These are phyloP conservation scores for Timandra comae DNA, from an alignment of 2,888 invertebrate genomes.

Conservation along the genomic window DNA sequence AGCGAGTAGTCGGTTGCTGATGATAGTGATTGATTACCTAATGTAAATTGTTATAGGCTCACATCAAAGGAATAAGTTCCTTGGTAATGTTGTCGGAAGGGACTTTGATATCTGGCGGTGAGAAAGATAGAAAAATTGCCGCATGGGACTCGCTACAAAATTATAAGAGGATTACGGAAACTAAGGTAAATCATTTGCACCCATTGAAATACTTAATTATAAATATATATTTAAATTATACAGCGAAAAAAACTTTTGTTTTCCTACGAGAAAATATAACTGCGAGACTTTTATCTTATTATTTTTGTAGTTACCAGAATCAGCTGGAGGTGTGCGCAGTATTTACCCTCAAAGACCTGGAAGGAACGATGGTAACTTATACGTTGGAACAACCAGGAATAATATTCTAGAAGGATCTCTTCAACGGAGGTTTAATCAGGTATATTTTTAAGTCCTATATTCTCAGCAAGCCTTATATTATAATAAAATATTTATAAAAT, in stretches of 20 bases:
- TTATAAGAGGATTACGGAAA: slow-evolving; percentile 92
- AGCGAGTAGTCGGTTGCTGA: too few species aligned
- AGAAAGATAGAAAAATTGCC: slow-evolving; percentile 91
- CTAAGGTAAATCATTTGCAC: slow-evolving; percentile 78
- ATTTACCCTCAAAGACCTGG: slow-evolving; percentile 93
- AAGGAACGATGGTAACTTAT: slow-evolving; percentile 92
- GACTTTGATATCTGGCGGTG: slow-evolving; percentile 92
- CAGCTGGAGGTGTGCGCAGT: slow-evolving; percentile 91
- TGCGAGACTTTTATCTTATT: slow-evolving; percentile 1
- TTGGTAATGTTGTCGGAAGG: slow-evolving; percentile 93
- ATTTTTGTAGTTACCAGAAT: slow-evolving; percentile 84
- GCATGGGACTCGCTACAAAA: slow-evolving; percentile 95
- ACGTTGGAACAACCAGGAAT: slow-evolving; percentile 92
- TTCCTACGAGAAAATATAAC: too few species aligned
- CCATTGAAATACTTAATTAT: too few species aligned
- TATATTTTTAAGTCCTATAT: slow-evolving; percentile 27
- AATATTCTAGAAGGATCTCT: slow-evolving; percentile 93
- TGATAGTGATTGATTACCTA: too few species aligned
- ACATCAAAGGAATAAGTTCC: slow-evolving; percentile 91
- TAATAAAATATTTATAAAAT: neutral
- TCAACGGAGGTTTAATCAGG: slow-evolving; percentile 90
- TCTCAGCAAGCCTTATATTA: neutral
- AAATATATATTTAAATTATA: neutral
- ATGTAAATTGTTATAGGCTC: slow-evolving; percentile 81
- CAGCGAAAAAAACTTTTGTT: too few species aligned